Evolutionary conservation across 2,113 vertebrate genomes (phyloP).

Genomic region (Lampris megalopsis): DNA sequence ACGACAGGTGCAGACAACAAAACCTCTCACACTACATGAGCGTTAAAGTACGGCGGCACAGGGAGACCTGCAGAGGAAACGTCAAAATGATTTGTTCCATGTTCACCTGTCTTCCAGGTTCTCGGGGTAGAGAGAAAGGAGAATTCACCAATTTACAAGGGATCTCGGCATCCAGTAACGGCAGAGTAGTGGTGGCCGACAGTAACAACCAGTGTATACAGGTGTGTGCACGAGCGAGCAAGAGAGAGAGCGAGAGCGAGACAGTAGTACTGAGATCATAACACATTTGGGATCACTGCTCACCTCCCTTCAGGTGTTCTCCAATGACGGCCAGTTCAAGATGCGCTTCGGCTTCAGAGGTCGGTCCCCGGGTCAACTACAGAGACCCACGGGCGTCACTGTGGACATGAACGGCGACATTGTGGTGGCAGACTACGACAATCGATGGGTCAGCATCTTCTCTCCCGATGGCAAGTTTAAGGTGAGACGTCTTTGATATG

Average conservation of each 20-base stretch:
- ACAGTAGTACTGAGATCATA: too few species aligned
- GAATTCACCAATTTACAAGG: constrained; percentile 98
- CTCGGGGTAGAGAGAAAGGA: constrained; percentile 92
- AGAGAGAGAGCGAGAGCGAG: too few species aligned
- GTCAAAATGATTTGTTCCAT: not conserved
- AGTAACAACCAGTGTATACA: constrained; percentile 99
- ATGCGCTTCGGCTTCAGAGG: constrained; percentile 95
- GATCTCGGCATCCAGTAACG: constrained; percentile 89
- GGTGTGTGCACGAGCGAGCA: constrained; percentile 76
- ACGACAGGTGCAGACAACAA: too few species aligned
- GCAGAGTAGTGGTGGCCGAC: constrained; percentile 95
- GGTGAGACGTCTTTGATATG: constrained; percentile 76
- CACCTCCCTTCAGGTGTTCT: constrained; percentile 85
- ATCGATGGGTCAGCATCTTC: constrained; percentile 98
- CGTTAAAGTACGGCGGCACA: too few species aligned
- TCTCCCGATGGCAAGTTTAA: constrained; percentile 96
- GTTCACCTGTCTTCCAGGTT: constrained; percentile 78
- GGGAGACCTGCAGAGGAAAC: not conserved
- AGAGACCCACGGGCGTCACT: constrained; percentile 93
- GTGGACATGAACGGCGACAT: constrained; percentile 95
- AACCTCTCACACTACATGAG: too few species aligned
- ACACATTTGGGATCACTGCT: not conserved
- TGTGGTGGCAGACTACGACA: constrained; percentile 96
- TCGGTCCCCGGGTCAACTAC: constrained; percentile 93
- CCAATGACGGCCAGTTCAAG: constrained; percentile 95